A percentile compares a stretch with the other conserved stretches of the same genome.
phyloP scores from a whole-genome alignment of 1,140 invertebrate genomes.

The Teleopsis dalmanni region DNA sequence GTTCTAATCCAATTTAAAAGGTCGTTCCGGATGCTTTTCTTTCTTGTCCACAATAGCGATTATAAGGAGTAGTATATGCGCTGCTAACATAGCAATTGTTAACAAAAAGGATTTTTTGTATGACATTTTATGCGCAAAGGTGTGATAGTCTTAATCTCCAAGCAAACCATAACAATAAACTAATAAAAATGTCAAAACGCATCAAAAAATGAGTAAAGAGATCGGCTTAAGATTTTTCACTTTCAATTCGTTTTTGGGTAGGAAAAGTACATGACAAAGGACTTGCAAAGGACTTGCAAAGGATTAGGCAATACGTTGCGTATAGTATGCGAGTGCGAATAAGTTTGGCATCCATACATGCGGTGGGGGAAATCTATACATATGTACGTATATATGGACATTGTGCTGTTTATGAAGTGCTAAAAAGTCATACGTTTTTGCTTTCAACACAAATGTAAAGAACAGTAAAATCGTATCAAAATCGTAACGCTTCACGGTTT shows the following conservation, averaged over 20 bases:
- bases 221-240: conserved; percentile 26
- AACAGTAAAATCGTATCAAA: conserved; percentile 8
- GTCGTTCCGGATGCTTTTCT: conserved; percentile 19
- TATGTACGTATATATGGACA: no score
- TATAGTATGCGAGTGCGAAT: neutral
- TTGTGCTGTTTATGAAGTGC: neutral
- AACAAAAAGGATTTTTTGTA: neutral
- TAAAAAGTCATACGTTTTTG: neutral
- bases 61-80: neutral
- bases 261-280: conserved; percentile 6
- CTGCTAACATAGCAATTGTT: neutral
- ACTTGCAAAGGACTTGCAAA: conserved; percentile 8
- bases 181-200: conserved; percentile 31
- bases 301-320: no score
- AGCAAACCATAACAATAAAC: conserved; percentile 15
- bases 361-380: no score
- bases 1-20: conserved; percentile 25
- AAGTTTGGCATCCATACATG: neutral
- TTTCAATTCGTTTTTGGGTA: neutral
- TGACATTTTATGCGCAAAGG: neutral
- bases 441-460: neutral
- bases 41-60: neutral
- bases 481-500: conserved; percentile 14
- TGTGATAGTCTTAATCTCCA: neutral
- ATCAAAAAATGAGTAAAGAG: conserved; percentile 17